Evolutionary conservation across 2,113 vertebrate species (phyloP).

Genomic region (Chaenocephalus aceratus): DNA sequence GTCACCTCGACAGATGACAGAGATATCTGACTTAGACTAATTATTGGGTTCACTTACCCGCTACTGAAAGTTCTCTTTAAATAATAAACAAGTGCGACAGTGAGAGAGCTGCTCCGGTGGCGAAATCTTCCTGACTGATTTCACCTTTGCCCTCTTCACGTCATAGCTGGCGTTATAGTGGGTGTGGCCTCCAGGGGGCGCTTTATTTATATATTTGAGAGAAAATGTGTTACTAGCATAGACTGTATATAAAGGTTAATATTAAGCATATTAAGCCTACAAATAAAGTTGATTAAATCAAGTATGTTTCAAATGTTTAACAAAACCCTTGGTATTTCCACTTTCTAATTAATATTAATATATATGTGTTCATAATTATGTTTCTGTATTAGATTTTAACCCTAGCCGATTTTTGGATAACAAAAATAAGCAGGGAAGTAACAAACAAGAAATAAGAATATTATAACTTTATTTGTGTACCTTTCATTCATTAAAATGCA

Average conservation of each 20-base stretch:
- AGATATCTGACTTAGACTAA: accelerated
- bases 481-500: no score
- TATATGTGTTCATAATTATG: background rate
- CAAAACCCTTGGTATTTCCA: no score
- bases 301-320: no score
- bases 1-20: background rate
- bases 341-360: no score
- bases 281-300: no score
- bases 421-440: no score
- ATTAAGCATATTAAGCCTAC: no score
- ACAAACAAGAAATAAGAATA: background rate
- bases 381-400: background rate
- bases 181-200: conserved; percentile 34
- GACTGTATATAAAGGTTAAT: no score
- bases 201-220: accelerated
- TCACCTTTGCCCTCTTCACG: conserved; percentile 74
- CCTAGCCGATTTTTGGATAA: no score
- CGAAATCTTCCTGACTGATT: conserved; percentile 68
- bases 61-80: conserved; percentile 31
- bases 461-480: no score
- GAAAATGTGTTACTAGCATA: background rate
- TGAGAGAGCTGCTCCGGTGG: conserved; percentile 50
- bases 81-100: conserved; percentile 78
- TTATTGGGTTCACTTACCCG: conserved; percentile 54
- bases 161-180: background rate